A percentile compares a stretch with the other conserved stretches of the same genome.
Conservation (phyloP, 2,888 invertebrate genomes). For the Drosophila atripex region DNA sequence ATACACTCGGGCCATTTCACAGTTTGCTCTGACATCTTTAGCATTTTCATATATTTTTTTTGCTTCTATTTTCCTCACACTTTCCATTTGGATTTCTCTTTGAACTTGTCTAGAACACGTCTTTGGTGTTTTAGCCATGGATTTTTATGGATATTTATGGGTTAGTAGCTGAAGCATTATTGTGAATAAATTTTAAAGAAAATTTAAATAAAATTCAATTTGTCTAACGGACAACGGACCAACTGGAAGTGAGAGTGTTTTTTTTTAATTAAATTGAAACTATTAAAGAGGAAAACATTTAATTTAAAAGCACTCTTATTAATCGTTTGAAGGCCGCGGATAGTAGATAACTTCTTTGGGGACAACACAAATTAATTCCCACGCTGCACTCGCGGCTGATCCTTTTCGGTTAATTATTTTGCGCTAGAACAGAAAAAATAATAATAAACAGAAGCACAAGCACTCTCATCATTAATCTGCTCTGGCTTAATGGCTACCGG, state of each 20-base stretch:
- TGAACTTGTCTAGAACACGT: not conserved
- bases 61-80: not conserved
- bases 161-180: too few species aligned
- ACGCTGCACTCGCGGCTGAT: not conserved
- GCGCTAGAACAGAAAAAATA: not conserved
- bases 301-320: not conserved
- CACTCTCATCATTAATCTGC: conserved; percentile 28
- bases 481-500: not conserved
- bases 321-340: not conserved
- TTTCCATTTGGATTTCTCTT: not conserved
- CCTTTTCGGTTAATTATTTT: conserved; percentile 37
- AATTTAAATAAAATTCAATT: too few species aligned
- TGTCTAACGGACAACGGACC: too few species aligned
- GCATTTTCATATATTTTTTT: too few species aligned
- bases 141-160: not conserved
- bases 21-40: not conserved
- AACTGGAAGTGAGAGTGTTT: too few species aligned
- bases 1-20: not conserved
- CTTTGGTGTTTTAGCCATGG: not conserved
- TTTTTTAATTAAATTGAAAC: too few species aligned
- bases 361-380: conserved; percentile 23
- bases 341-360: not conserved
- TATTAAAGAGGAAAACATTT: not conserved
- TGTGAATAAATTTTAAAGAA: too few species aligned
- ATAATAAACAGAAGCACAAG: not conserved